phyloP scores from a whole-genome alignment of 2,113 vertebrate species.

The Stigmatopora nigra region DNA sequence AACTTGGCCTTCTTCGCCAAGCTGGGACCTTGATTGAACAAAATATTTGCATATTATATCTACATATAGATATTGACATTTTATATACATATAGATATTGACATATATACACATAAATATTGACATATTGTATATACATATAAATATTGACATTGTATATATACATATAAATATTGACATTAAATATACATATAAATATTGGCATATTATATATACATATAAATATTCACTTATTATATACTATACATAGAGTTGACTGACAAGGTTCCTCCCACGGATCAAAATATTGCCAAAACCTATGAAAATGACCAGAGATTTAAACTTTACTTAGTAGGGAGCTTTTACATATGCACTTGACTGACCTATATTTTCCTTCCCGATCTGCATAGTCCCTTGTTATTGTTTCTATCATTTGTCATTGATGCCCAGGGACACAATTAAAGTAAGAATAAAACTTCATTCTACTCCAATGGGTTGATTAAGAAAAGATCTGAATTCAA shows the following conservation, averaged over 20 bases:
- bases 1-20: too few species aligned
- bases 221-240: too few species aligned
- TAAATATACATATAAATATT: too few species aligned
- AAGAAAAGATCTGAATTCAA: conserved; percentile 17
- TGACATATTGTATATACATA: too few species aligned
- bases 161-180: too few species aligned
- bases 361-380: background rate
- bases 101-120: too few species aligned
- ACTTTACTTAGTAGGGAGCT: background rate
- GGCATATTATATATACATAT: too few species aligned
- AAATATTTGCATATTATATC: too few species aligned
- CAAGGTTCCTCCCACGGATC: background rate
- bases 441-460: conserved; percentile 15
- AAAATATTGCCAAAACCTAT: background rate
- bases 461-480: conserved; percentile 30
- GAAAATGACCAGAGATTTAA: background rate
- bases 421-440: conserved; percentile 27
- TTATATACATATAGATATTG: too few species aligned
- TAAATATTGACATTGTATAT: too few species aligned
- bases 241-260: background rate
- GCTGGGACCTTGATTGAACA: too few species aligned
- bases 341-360: background rate
- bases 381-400: conserved; percentile 17
- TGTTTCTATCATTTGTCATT: conserved; percentile 23
- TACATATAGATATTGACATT: too few species aligned